phyloP scores from a whole-genome alignment of 2,888 invertebrate species.

The Tigriopus californicus region DNA sequence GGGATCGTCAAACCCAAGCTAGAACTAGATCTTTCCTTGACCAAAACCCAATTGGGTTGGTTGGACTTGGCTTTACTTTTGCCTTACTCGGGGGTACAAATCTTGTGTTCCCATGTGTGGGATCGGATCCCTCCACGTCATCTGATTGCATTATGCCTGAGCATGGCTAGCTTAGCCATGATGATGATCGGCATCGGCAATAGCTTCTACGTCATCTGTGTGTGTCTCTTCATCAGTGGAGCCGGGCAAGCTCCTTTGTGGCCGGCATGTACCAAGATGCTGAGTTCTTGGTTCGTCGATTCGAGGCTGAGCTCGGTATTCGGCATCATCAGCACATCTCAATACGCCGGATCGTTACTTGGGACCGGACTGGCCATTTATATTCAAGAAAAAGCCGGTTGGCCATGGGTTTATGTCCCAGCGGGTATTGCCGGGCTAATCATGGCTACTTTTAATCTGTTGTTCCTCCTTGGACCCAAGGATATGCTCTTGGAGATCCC shows the following conservation, averaged over 20 bases:
- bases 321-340: slow-evolving; percentile 31
- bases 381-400: slow-evolving; percentile 27
- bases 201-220: slow-evolving; percentile 24
- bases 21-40: slow-evolving; percentile 25
- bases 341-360: slow-evolving; percentile 30
- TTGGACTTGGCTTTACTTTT: slow-evolving; percentile 30
- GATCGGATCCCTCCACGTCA: slow-evolving; percentile 29
- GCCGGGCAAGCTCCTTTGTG: slow-evolving; percentile 30
- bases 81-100: slow-evolving; percentile 30
- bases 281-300: slow-evolving; percentile 30
- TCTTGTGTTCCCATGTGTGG: slow-evolving; percentile 28
- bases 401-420: slow-evolving; percentile 24
- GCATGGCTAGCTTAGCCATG: slow-evolving; percentile 28
- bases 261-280: slow-evolving; percentile 30
- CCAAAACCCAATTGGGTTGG: slow-evolving; percentile 29
- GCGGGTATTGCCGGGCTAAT: too few species aligned
- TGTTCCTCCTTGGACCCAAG: too few species aligned
- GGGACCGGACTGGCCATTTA: slow-evolving; percentile 30
- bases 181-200: slow-evolving; percentile 29
- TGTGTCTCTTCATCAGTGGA: slow-evolving; percentile 29
- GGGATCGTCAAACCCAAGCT: slow-evolving; percentile 32
- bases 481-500: too few species aligned
- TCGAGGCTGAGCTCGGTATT: slow-evolving; percentile 28
- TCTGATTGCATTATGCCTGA: slow-evolving; percentile 28
- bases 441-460: too few species aligned